Evolutionary conservation across 2,888 invertebrate genomes (phyloP), one percentile per base, ranked within the genome.

Genomic region (Cephus spinipes): DNA sequence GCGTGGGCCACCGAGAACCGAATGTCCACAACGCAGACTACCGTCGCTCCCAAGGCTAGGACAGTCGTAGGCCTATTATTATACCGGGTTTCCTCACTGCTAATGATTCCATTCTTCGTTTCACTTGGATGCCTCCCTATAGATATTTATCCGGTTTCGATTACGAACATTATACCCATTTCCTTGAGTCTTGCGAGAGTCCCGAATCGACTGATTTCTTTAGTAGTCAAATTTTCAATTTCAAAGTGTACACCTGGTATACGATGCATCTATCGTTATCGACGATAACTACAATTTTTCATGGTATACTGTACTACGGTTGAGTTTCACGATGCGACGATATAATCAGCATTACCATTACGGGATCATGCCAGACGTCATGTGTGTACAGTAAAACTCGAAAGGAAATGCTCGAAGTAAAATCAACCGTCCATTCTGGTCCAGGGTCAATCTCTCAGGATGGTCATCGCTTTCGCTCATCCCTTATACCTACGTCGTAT

Each of bases 1-100:
- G 79, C 79, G 80, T 80, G 79, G 76, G 77, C 68, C n/a, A 34
- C 68, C 15, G 33, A 3, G 68, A 34, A 34, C 74, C 30, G 75
- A 33, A 73, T 74, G 69, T 68, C 69, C 78, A 73, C 32, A 76
- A 71, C 2, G 71, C 71, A 31, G 71, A 71, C 40, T 55, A 55
- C 40, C 1, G 71, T 31, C 71, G 71, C 71, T 31, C 15, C 31
- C 71, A 71, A 71, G 71, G 71, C 71, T 71, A 71, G 71, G 30
- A 71, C 31, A 71, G 31, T 71, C 31, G 71, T 71, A 12, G 31
- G 71, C 31, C 71, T 71, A 71, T 71, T 32, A 71, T 71, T 71
- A 71, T 3, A 31, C 32, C 71, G 31, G 71, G 32, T n/a, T 71
- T 71, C 71, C 32, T 71, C 32, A 71, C 31, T 32, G 31, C 71